A percentile compares a stretch with the other conserved stretches of the same genome.
phyloP scores from a whole-genome alignment of 2,113 vertebrate genomes.

The Chascanopsetta lugubris region DNA sequence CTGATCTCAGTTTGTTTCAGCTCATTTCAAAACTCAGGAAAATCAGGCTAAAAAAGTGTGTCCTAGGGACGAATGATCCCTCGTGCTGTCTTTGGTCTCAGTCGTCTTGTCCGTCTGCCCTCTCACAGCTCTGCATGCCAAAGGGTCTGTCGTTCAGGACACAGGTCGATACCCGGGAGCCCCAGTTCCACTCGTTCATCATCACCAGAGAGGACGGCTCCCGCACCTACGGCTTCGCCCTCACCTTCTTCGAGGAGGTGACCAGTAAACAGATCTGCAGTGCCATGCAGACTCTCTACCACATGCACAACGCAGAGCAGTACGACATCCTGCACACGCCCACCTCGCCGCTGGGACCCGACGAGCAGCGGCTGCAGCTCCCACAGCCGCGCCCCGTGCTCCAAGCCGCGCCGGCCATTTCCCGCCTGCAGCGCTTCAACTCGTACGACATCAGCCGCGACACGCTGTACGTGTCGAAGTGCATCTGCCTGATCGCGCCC shows the following conservation, averaged over 20 bases:
- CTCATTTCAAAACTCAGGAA: too few species aligned
- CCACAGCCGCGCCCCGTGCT: constrained; percentile 79
- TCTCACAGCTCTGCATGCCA: constrained; percentile 96
- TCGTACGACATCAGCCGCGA: constrained; percentile 98
- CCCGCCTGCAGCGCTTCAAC: constrained; percentile 95
- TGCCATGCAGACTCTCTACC: constrained; percentile 99
- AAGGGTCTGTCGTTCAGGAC: constrained; percentile 98
- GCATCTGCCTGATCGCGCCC: constrained; percentile 95
- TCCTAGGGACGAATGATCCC: too few species aligned
- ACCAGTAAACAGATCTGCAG: constrained; percentile 99
- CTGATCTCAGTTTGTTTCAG: too few species aligned
- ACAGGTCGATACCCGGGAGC: constrained; percentile 89
- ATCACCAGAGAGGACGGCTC: constrained; percentile 99
- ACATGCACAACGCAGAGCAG: constrained; percentile 98
- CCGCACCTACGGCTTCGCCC: constrained; percentile 95
- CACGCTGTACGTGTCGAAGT: constrained; percentile 97
- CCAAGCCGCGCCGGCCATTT: constrained; percentile 85
- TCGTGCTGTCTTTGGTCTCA: not conserved
- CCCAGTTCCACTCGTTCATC: constrained; percentile 97
- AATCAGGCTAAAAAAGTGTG: too few species aligned
- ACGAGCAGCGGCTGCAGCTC: constrained; percentile 59
- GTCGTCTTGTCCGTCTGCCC: constrained; percentile 30
- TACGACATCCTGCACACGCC: constrained; percentile 90
- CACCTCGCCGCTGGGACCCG: constrained; percentile 69
- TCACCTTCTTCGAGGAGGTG: constrained; percentile 99